Evolutionary conservation across 2,888 invertebrate species (phyloP).

Genomic region (Parnassius mnemosyne): DNA sequence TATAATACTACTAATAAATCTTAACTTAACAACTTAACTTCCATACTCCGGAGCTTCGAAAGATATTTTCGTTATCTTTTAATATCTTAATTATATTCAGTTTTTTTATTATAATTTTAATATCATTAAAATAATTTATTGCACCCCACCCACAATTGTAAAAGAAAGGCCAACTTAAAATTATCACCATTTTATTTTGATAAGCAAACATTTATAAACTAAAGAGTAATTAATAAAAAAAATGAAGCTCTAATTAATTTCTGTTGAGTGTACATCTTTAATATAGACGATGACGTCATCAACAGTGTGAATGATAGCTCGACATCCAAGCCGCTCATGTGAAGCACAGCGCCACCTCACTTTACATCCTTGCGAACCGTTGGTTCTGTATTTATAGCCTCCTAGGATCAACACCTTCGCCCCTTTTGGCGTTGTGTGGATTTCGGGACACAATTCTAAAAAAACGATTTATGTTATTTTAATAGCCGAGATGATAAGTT

Average conservation of each 20-base stretch:
- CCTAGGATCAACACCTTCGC: constrained; percentile 39
- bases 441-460: constrained; percentile 31
- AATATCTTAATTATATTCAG: too few relatives aligned
- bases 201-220: too few relatives aligned
- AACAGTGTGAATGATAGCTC: constrained; percentile 49
- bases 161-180: too few relatives aligned
- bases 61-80: too few relatives aligned
- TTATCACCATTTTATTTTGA: too few relatives aligned
- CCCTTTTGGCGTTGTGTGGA: constrained; percentile 39
- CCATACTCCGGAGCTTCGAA: too few relatives aligned
- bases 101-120: too few relatives aligned
- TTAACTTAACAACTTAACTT: too few relatives aligned
- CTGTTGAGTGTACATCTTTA: constrained; percentile 38
- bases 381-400: constrained; percentile 44
- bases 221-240: too few relatives aligned
- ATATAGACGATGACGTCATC: constrained; percentile 42
- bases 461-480: background rate
- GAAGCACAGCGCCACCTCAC: constrained; percentile 50
- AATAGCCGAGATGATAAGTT: background rate
- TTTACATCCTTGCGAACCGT: constrained; percentile 37
- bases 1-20: too few relatives aligned
- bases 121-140: too few relatives aligned
- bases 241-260: background rate
- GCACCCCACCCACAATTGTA: too few relatives aligned
- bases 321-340: constrained; percentile 44